phyloP scores from a whole-genome alignment of 2,113 vertebrate species.

The Strix aluco region DNA sequence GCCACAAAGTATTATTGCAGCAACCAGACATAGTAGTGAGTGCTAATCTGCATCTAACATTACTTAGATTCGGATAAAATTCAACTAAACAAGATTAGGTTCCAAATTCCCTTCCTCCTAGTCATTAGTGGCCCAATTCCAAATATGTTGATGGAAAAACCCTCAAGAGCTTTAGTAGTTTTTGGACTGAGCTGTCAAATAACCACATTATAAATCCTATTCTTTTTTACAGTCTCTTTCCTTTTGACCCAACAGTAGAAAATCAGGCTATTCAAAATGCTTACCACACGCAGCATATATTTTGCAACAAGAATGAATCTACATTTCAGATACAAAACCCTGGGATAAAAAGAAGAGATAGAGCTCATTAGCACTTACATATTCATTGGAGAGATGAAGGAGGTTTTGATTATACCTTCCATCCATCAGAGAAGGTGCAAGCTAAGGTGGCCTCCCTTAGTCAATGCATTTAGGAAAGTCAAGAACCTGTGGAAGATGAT shows the following conservation, averaged over 20 bases:
- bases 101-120: not conserved
- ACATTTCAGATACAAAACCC: not conserved
- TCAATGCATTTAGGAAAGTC: not conserved
- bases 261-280: conserved; percentile 10
- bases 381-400: not conserved
- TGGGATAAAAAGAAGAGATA: not conserved
- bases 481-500: not conserved
- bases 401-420: not conserved
- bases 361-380: not conserved
- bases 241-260: conserved; percentile 2
- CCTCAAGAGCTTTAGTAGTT: not conserved
- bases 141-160: conserved; percentile 9
- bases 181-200: conserved; percentile 28
- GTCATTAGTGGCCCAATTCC: conserved; percentile 2
- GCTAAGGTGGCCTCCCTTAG: not conserved
- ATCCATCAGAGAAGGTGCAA: not conserved
- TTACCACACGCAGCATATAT: not conserved
- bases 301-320: not conserved
- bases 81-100: not conserved
- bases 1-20: not conserved
- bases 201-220: conserved; percentile 43
- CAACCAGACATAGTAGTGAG: not conserved
- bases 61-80: conserved; percentile 13
- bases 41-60: conserved; percentile 6
- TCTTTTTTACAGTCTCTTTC: not conserved